Base-by-base conservation (phyloP, 2,888 invertebrate species). In the Trichopria drosophilae region DNA sequence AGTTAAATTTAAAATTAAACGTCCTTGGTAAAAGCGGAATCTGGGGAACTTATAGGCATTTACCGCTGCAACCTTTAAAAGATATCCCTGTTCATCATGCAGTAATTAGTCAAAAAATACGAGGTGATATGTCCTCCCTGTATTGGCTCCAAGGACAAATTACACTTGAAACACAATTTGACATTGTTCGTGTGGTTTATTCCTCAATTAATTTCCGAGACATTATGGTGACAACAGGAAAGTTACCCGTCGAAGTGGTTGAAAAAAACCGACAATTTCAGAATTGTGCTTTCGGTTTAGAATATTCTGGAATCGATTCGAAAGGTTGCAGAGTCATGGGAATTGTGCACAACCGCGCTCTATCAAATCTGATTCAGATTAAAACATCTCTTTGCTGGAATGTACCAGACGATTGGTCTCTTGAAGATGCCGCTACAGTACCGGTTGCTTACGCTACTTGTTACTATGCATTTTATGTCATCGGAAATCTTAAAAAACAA, bases 51-150 rank as follows among this genome's bases (percentile, higher is more conserved):
- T 24, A 24, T 24, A 82, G 93, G n/a, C 93, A 95, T 75, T 72
- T 91, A 7, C 78, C 83, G 1, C 69, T 93, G 1, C 79, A 81
- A 9, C 78, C 82, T 37, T 56, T 79, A 18, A 69, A 76, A 6
- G 73, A 74, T 0, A 75, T 80, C 0, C 67, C 75, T 2, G 78
- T 73, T 9, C 80, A 83, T 56, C 89, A 93, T 70, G 88, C 87
- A 0, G 92, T 83, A 71, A 85, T 86, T 3, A 90, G 92, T 73
- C 84, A 87, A 0, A 67, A 83, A 12, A 84, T 87, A 1, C 82
- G 87, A 47, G 96, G 96, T 36, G 96, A 97, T 70, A 78, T 97
- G 45, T 87, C 91, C 0, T 87, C 90, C 3, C 71, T 97, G 35
- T 81, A 77, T 12, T 93, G 92, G 92, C 75, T 93, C 6, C 86